A percentile compares a stretch with the other conserved stretches of the same genome.
Conservation (phyloP, 1,140 invertebrate species). For the Drosophila eugracilis region DNA sequence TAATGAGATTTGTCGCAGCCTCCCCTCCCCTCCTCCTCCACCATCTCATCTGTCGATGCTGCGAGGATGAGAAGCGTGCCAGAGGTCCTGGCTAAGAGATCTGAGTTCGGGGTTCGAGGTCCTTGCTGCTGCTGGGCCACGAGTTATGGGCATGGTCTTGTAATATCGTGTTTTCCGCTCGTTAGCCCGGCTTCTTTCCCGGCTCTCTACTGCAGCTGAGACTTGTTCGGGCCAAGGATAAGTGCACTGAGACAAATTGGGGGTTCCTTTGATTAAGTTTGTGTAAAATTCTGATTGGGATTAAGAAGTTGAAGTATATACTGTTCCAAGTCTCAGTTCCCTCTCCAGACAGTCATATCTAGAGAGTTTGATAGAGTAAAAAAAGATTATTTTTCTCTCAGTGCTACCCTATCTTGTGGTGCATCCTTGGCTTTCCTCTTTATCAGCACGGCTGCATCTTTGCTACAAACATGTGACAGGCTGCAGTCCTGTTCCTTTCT, state of each 20-base stretch:
- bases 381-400: not conserved
- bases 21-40: conserved; percentile 9
- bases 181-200: conserved; percentile 50
- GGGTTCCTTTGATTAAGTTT: not conserved
- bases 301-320: too few species aligned
- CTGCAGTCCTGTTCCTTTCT: conserved; percentile 5
- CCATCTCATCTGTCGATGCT: conserved; percentile 28
- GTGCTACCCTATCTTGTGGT: conserved; percentile 10
- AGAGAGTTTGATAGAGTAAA: not conserved
- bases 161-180: conserved; percentile 77
- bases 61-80: conserved; percentile 38
- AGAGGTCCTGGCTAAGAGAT: conserved; percentile 22
- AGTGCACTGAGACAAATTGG: conserved; percentile 3
- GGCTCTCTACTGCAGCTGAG: conserved; percentile 32
- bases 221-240: conserved; percentile 29
- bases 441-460: conserved; percentile 47
- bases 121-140: conserved; percentile 47
- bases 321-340: too few species aligned
- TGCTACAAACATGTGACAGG: conserved; percentile 46
- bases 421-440: conserved; percentile 30
- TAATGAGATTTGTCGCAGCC: conserved; percentile 77
- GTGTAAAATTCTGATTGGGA: too few species aligned
- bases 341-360: too few species aligned
- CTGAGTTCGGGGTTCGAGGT: not conserved
- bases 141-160: conserved; percentile 67